phyloP scores from a whole-genome alignment of 2,888 invertebrate species.

The Galerucella calmariensis region DNA sequence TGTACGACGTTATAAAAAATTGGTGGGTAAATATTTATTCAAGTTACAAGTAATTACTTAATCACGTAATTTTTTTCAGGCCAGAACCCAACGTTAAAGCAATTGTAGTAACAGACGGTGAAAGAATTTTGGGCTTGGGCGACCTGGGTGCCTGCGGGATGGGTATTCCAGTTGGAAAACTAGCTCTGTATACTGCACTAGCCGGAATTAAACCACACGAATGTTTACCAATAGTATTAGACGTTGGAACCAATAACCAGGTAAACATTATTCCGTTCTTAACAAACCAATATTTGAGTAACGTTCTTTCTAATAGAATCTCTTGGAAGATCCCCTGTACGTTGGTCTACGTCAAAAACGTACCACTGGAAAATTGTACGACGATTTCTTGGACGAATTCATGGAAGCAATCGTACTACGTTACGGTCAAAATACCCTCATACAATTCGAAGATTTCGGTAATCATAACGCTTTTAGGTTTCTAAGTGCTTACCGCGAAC shows the following conservation, averaged over 20 bases:
- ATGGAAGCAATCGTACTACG: conserved; percentile 92
- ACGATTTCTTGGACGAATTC: conserved; percentile 95
- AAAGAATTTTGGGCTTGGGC: conserved; percentile 95
- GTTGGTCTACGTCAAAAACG: conserved; percentile 91
- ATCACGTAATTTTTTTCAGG: conserved; percentile 65
- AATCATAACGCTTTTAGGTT: conserved; percentile 96
- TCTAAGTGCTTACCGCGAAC: conserved; percentile 87
- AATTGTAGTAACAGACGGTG: conserved; percentile 96
- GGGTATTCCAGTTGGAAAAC: conserved; percentile 98
- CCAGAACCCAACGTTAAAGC: conserved; percentile 88
- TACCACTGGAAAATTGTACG: conserved; percentile 86
- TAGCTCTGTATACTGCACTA: conserved; percentile 94
- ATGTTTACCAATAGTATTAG: conserved; percentile 92
- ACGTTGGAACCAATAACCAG: conserved; percentile 95
- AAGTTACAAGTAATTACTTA: too few relatives aligned
- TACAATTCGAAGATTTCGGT: conserved; percentile 93
- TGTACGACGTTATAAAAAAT: conserved; percentile 90
- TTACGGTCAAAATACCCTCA: conserved; percentile 87
- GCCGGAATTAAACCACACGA: conserved; percentile 97
- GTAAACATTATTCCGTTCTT: conserved; percentile 59
- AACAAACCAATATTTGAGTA: too few relatives aligned
- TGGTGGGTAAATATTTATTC: conserved; percentile 74
- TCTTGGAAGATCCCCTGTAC: conserved; percentile 93
- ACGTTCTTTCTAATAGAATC: conserved; percentile 67
- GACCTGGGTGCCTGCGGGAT: conserved; percentile 97